Conservation (phyloP, 2,113 vertebrate genomes). For the Calypte anna region DNA sequence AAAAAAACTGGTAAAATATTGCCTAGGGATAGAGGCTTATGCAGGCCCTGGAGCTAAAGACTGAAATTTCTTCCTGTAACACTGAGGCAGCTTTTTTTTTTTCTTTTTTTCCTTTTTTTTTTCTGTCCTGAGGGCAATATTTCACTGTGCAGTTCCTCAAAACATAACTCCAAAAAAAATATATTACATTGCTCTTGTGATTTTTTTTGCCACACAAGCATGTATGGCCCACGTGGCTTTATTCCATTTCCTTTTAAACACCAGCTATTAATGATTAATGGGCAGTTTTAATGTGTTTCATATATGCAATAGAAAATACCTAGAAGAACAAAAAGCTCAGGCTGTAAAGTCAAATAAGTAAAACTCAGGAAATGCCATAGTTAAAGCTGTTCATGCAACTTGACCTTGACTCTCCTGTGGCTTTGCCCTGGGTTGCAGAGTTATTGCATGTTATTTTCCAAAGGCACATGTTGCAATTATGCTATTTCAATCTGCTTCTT, state of each 20-base stretch:
- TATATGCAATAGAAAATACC: conserved; percentile 7
- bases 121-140: not conserved
- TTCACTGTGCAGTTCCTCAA: conserved; percentile 6
- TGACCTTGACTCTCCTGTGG: conserved; percentile 13
- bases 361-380: conserved; percentile 50
- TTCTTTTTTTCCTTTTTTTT: not conserved
- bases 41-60: not conserved
- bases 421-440: not conserved
- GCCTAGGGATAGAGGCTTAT: not conserved
- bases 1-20: not conserved
- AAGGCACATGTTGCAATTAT: not conserved
- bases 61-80: not conserved
- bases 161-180: not conserved
- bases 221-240: not conserved
- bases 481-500: not conserved
- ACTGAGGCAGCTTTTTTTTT: not conserved
- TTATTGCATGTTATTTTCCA: not conserved
- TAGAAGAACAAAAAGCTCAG: not conserved
- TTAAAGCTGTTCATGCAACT: not conserved
- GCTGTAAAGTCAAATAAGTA: not conserved
- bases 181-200: not conserved
- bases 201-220: not conserved
- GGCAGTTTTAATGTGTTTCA: conserved; percentile 16
- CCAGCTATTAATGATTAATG: not conserved
- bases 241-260: conserved; percentile 7